phyloP scores from a whole-genome alignment of 2,888 invertebrate genomes.

The Chesias legatella region DNA sequence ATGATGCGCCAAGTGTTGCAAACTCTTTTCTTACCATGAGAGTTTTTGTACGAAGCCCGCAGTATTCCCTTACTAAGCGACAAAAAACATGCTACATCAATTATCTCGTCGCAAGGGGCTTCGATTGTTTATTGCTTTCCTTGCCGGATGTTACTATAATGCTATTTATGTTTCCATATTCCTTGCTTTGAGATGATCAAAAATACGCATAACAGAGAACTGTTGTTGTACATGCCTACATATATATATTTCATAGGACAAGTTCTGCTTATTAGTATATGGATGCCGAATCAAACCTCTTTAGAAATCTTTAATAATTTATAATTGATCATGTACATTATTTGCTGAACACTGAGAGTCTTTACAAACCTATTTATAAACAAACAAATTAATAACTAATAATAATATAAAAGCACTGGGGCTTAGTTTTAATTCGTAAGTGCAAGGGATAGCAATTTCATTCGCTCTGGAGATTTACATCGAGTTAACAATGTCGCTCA shows the following conservation, averaged over 20 bases:
- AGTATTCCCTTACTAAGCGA: slow-evolving; percentile 42
- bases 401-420: too few species aligned
- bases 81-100: slow-evolving; percentile 45
- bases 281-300: too few species aligned
- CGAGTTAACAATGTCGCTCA: slow-evolving; percentile 49
- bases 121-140: slow-evolving; percentile 69
- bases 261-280: too few species aligned
- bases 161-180: slow-evolving; percentile 38
- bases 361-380: too few species aligned
- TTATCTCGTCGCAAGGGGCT: slow-evolving; percentile 58
- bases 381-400: too few species aligned
- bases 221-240: too few species aligned
- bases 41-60: slow-evolving; percentile 38
- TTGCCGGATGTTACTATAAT: slow-evolving; percentile 59
- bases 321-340: too few species aligned
- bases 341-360: too few species aligned
- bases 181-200: slow-evolving; percentile 31
- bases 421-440: slow-evolving; percentile 5
- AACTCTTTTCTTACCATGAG: slow-evolving; percentile 38
- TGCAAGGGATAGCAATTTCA: slow-evolving; percentile 54
- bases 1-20: slow-evolving; percentile 18
- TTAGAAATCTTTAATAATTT: too few species aligned
- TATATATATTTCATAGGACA: too few species aligned
- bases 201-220: too few species aligned
- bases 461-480: slow-evolving; percentile 55